These are phyloP conservation scores for Ormyrus thymus DNA, from an alignment of 2,888 invertebrate species.

Conservation along the genomic window DNA sequence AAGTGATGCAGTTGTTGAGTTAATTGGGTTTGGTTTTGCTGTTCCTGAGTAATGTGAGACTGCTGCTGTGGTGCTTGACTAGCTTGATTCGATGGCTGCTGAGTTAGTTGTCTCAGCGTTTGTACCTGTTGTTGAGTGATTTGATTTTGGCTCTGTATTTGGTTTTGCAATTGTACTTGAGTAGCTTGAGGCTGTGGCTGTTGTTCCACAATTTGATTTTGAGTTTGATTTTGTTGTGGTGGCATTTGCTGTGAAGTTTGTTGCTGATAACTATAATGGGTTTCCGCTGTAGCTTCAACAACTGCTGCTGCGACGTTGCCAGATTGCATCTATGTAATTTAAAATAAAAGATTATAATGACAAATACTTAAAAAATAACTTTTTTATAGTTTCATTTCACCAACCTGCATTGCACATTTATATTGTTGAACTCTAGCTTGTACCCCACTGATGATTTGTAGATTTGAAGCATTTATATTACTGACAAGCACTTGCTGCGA, in stretches of 20 bases:
- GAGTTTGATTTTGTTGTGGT: slow-evolving; percentile 68
- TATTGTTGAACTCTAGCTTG: slow-evolving; percentile 74
- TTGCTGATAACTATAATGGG: slow-evolving; percentile 73
- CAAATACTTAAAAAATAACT: neutral
- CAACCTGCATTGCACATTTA: slow-evolving; percentile 75
- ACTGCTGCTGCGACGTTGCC: slow-evolving; percentile 72
- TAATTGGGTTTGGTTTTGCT: slow-evolving; percentile 70
- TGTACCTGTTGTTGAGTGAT: slow-evolving; percentile 67
- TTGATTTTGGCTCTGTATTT: slow-evolving; percentile 71
- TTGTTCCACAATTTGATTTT: slow-evolving; percentile 68
- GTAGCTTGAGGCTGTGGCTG: slow-evolving; percentile 65
- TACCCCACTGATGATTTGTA: slow-evolving; percentile 74
- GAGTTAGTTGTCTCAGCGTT: slow-evolving; percentile 65
- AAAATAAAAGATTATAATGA: slow-evolving; percentile 34
- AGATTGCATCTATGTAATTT: slow-evolving; percentile 68
- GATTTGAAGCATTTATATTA: slow-evolving; percentile 73
- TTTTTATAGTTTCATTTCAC: slow-evolving; percentile 43
- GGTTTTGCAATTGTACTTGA: slow-evolving; percentile 70
- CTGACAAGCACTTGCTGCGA: slow-evolving; percentile 72
- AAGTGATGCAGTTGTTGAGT: slow-evolving; percentile 62
- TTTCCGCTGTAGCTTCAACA: slow-evolving; percentile 73
- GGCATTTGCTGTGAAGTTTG: slow-evolving; percentile 70
- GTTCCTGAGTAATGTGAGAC: slow-evolving; percentile 66
- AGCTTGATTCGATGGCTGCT: slow-evolving; percentile 63
- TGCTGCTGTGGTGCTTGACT: slow-evolving; percentile 63